A percentile compares a stretch with the other conserved stretches of the same genome.
These are phyloP conservation scores for Teleogryllus oceanicus DNA, from an alignment of 2,888 invertebrate genomes.

Conservation along the genomic window DNA sequence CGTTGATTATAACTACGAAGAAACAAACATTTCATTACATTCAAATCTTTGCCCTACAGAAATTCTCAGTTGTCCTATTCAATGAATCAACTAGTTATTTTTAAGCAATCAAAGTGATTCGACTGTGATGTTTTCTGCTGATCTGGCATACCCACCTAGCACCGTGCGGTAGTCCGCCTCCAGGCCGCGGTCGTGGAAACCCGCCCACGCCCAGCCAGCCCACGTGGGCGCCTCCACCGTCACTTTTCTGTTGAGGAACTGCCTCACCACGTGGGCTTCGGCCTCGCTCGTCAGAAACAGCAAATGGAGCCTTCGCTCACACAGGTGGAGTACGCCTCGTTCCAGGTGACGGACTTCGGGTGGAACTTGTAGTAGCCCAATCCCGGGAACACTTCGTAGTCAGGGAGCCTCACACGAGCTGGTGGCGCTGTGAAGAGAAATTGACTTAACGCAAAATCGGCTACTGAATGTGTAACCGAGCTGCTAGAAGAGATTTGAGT, in stretches of 20 bases:
- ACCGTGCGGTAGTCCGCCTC: not conserved
- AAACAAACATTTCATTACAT: no score
- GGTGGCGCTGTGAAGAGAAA: not conserved
- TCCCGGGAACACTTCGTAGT: not conserved
- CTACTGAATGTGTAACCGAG: no score
- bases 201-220: not conserved
- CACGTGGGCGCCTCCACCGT: not conserved
- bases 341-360: not conserved
- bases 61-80: no score
- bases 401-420: not conserved
- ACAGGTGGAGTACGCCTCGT: not conserved
- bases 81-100: no score
- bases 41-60: no score
- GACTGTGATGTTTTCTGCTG: no score
- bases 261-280: not conserved
- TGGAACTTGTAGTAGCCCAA: not conserved
- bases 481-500: no score
- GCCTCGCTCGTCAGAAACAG: not conserved
- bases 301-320: not conserved
- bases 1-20: no score
- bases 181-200: not conserved
- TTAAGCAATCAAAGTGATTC: no score
- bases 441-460: no score
- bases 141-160: not conserved
- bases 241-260: not conserved